Evolutionary conservation across 2,888 invertebrate genomes (phyloP).

Genomic region (Beris chalybata): DNA sequence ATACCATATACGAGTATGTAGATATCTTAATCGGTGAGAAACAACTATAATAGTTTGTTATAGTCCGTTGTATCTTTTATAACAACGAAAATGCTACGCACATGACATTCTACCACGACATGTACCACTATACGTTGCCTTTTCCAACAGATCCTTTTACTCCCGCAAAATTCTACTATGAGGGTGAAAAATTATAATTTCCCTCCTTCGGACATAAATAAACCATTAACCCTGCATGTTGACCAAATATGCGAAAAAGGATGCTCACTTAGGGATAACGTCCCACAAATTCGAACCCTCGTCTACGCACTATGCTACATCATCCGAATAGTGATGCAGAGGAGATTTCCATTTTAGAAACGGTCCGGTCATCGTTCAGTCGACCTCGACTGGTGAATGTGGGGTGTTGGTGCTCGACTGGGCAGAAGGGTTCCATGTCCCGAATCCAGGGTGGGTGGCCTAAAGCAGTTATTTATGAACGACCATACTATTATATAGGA

Average conservation of each 20-base stretch:
- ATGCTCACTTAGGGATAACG: constrained; percentile 39
- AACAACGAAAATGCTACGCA: no score
- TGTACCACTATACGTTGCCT: no score
- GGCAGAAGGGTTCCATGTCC: neutral
- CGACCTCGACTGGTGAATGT: constrained; percentile 7
- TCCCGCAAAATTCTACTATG: no score
- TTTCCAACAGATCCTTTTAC: no score
- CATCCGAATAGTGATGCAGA: constrained; percentile 29
- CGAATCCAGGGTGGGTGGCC: constrained; percentile 29
- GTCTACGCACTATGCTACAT: constrained; percentile 29
- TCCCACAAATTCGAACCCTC: constrained; percentile 33
- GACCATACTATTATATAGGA: constrained; percentile 34
- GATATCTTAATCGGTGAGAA: no score
- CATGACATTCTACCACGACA: no score
- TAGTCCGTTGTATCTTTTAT: no score
- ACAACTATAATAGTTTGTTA: no score
- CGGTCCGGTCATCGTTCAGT: constrained; percentile 29
- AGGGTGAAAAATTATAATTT: constrained; percentile 34
- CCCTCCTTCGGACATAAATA: constrained; percentile 34
- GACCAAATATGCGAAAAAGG: constrained; percentile 39
- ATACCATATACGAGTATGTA: no score
- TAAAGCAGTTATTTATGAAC: constrained; percentile 37
- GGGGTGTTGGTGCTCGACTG: constrained; percentile 8
- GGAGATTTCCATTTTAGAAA: constrained; percentile 38
- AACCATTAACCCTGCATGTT: constrained; percentile 37